A percentile compares a stretch with the other conserved stretches of the same genome.
These are phyloP conservation scores for Lithophane socia DNA, from an alignment of 2,888 invertebrate genomes.

Conservation along the genomic window DNA sequence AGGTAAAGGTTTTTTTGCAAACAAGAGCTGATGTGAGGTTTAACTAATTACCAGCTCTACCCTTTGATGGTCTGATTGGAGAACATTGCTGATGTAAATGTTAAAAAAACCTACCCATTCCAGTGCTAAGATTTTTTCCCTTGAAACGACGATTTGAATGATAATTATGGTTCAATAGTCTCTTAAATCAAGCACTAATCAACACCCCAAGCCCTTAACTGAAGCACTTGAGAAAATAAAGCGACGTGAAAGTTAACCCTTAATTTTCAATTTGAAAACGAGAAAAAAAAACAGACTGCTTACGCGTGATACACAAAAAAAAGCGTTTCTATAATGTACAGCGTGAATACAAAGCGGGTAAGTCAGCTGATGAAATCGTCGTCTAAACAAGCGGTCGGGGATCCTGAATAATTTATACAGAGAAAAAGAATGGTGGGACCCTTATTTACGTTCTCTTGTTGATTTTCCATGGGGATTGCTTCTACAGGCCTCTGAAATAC, in stretches of 20 bases:
- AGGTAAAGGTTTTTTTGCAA: slow-evolving; percentile 1
- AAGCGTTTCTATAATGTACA: slow-evolving; percentile 58
- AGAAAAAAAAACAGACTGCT: slow-evolving; percentile 27
- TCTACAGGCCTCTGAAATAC: slow-evolving; percentile 66
- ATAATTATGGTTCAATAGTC: background rate
- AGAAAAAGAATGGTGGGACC: slow-evolving; percentile 78
- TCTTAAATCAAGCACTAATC: slow-evolving; percentile 30
- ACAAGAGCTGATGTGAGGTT: background rate
- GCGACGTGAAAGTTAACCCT: slow-evolving; percentile 46
- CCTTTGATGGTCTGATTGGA: slow-evolving; percentile 9
- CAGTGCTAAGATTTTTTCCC: background rate
- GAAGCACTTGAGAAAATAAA: slow-evolving; percentile 47
- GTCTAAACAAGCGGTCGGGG: slow-evolving; percentile 79
- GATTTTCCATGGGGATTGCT: slow-evolving; percentile 81
- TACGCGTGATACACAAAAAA: slow-evolving; percentile 50
- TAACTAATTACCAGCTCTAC: background rate
- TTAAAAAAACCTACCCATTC: background rate
- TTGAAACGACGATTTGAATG: background rate
- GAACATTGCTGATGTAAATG: background rate
- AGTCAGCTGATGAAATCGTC: slow-evolving; percentile 81
- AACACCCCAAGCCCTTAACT: slow-evolving; percentile 23
- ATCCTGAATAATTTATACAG: slow-evolving; percentile 83
- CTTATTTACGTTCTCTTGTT: slow-evolving; percentile 80
- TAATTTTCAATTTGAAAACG: slow-evolving; percentile 53
- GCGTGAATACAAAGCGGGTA: slow-evolving; percentile 70